Percentiles rank a stretch among this genome's conserved stretches.
These are phyloP conservation scores for Virgularia gustaviana DNA, from an alignment of 92 coral and sea anemone species.

Conservation along the genomic window DNA sequence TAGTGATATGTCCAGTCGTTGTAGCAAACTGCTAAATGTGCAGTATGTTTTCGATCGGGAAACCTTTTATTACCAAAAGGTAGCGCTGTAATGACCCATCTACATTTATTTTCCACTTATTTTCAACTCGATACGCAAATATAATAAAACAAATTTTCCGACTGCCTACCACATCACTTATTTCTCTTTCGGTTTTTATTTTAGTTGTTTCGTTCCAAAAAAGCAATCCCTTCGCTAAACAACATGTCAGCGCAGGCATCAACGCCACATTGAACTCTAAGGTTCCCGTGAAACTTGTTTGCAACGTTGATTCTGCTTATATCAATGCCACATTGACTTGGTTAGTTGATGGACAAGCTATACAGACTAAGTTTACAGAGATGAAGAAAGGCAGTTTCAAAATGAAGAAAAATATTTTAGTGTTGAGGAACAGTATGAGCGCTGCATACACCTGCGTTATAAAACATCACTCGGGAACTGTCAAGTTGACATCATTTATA, in stretches of 20 bases:
- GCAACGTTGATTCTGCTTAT: constrained; percentile 65
- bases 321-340: constrained; percentile 66
- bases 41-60: no score
- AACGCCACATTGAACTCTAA: constrained; percentile 46
- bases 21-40: no score
- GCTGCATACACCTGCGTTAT: constrained; percentile 74
- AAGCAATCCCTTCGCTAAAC: constrained; percentile 58
- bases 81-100: no score
- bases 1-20: no score
- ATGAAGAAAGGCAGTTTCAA: neutral
- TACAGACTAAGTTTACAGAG: neutral
- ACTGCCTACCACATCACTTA: no score
- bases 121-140: no score
- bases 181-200: no score
- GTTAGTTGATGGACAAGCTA: constrained; percentile 56
- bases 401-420: constrained; percentile 14
- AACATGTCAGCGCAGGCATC: constrained; percentile 45
- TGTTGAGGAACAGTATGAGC: constrained; percentile 43
- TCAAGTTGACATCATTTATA: constrained; percentile 70
- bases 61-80: no score
- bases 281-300: constrained; percentile 58
- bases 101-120: no score
- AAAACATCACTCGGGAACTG: constrained; percentile 68
- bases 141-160: no score
- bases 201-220: no score